These are phyloP conservation scores for Linepithema humile DNA, from an alignment of 1,140 invertebrate genomes.

Conservation along the genomic window DNA sequence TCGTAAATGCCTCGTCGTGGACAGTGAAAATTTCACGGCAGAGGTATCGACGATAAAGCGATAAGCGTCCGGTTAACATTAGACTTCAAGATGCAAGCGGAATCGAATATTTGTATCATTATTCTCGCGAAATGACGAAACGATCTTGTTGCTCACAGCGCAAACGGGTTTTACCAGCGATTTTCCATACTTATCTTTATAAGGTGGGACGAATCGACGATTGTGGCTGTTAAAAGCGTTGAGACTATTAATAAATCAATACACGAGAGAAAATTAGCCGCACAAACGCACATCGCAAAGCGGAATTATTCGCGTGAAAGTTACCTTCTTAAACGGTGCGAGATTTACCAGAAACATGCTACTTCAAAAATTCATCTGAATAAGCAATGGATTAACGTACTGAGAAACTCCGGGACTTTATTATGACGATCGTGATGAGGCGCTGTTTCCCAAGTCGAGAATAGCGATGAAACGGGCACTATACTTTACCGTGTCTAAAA, in stretches of 20 bases:
- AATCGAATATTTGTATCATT: neutral
- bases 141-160: conserved; percentile 22
- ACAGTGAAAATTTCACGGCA: conserved; percentile 5
- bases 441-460: conserved; percentile 15
- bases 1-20: conserved; percentile 23
- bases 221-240: neutral
- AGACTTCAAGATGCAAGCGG: conserved; percentile 9
- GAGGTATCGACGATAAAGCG: conserved; percentile 36
- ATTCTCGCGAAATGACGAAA: conserved; percentile 19
- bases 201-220: conserved; percentile 1
- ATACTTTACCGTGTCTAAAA: conserved; percentile 40
- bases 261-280: conserved; percentile 23
- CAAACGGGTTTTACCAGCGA: conserved; percentile 30
- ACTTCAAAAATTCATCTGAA: conserved; percentile 29
- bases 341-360: conserved; percentile 7
- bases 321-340: conserved; percentile 12
- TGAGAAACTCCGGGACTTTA: conserved; percentile 38
- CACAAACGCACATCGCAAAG: neutral
- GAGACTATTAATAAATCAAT: conserved; percentile 1
- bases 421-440: conserved; percentile 45
- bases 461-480: conserved; percentile 23
- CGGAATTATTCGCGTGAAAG: neutral
- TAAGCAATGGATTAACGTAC: conserved; percentile 19
- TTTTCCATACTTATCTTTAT: conserved; percentile 22
- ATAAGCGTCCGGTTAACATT: conserved; percentile 31